Base-by-base conservation (phyloP, 1,140 invertebrate species). In the Tenebrio molitor region DNA sequence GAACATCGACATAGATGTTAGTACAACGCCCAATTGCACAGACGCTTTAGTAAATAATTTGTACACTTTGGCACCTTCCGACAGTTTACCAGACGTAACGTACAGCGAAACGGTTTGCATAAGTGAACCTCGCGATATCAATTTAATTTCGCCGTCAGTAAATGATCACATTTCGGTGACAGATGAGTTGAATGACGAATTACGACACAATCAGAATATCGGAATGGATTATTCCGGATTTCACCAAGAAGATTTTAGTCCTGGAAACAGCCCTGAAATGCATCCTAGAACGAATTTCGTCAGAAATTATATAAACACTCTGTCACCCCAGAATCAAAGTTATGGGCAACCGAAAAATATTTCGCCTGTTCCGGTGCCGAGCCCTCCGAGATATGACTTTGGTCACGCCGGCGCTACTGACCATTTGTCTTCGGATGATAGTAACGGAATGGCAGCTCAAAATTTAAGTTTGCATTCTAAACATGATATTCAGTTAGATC, bases 111-210 rank as follows among this genome's bases (percentile, higher is more conserved):
- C 75, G 23, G 73, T 76, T 6, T 78, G 79, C 69, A 76, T 80
- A 15, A 77, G 39, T 39, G 80, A 82, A 70, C 76, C 76, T 10
- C 66, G 80, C 14, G 81, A 82, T 68, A 82, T 83, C 6, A 81
- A 78, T 70, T 72, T 83, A 42, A 82, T 83, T 21, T 81, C 80
- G 16, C 81, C 81, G 2, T 82, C 81, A 10, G 81, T 83, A 0
- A 81, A 82, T 34, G 81, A 82, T 64, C 81, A 80, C 36, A 77
- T 82, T 44, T 82, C 81, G 0, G 81, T 83, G 5, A 83, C 81
- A 0, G 81, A 83, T 42, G 80, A 82, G 63, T 69, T 81, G 15
- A 79, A 78, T 41, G 76, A 79, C 21, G 80, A 81, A 50, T 73
- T 81, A n/a, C 69, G 68, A 14, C 75, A 78, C 14, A 69, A 68